phyloP scores from a whole-genome alignment of 2,113 vertebrate species.

The Pholis gunnellus region DNA sequence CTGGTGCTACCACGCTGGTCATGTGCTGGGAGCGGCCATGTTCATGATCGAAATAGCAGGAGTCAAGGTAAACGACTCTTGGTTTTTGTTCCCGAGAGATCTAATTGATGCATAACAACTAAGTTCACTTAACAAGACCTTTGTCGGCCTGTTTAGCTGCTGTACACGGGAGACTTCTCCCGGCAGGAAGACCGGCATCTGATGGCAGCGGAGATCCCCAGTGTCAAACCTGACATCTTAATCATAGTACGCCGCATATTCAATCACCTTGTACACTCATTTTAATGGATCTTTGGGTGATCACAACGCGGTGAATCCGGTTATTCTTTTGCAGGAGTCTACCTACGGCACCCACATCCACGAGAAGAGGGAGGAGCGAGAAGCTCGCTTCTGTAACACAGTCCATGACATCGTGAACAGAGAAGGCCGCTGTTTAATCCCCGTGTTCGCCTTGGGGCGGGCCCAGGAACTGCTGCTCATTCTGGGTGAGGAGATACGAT shows the following conservation, averaged over 20 bases:
- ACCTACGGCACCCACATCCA: conserved; percentile 98
- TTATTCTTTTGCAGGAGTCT: conserved; percentile 87
- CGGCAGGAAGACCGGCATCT: conserved; percentile 97
- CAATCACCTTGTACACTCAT: not conserved
- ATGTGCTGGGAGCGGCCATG: conserved; percentile 97
- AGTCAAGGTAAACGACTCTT: conserved; percentile 88
- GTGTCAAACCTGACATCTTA: conserved; percentile 97
- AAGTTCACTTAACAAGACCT: not conserved
- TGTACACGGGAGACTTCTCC: conserved; percentile 98
- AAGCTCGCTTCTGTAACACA: conserved; percentile 96
- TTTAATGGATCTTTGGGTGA: not conserved
- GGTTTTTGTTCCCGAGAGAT: not conserved
- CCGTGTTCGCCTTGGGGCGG: conserved; percentile 94
- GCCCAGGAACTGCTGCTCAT: conserved; percentile 98
- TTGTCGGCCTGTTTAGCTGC: conserved; percentile 76
- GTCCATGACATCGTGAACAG: conserved; percentile 97
- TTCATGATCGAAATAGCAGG: conserved; percentile 99
- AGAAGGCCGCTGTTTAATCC: conserved; percentile 95
- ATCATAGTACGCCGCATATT: conserved; percentile 87
- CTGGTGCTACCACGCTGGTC: conserved; percentile 98
- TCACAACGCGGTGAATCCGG: not conserved
- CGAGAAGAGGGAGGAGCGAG: conserved; percentile 95
- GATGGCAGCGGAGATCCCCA: conserved; percentile 98
- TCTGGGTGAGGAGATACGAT: conserved; percentile 83
- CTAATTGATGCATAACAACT: not conserved